phyloP scores from a whole-genome alignment of 2,888 invertebrate species.

The Sminthurides aquaticus region DNA sequence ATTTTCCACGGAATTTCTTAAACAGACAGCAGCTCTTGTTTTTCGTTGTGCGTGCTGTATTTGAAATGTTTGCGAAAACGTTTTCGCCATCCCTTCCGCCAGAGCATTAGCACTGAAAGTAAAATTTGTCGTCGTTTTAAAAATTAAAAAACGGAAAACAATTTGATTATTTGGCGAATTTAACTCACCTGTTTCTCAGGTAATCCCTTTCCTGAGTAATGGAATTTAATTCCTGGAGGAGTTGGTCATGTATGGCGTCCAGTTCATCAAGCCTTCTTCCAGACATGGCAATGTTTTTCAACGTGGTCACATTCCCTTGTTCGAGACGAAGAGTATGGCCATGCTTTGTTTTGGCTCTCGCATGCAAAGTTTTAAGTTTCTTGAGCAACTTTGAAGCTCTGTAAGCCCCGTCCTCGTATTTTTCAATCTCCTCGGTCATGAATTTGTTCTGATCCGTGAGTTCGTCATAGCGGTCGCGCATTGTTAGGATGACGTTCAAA shows the following conservation, averaged over 20 bases:
- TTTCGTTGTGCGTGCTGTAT: not conserved
- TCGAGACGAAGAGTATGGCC: slow-evolving; percentile 9
- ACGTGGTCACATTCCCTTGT: slow-evolving; percentile 8
- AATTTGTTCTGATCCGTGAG: slow-evolving; percentile 12
- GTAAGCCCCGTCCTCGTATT: slow-evolving; percentile 13
- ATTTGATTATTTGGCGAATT: not conserved
- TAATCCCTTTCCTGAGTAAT: slow-evolving; percentile 4
- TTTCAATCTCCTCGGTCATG: slow-evolving; percentile 12
- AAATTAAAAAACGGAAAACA: not conserved
- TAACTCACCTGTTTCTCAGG: slow-evolving; percentile 1
- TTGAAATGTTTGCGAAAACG: not conserved
- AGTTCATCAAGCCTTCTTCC: slow-evolving; percentile 1
- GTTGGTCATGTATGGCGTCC: not conserved
- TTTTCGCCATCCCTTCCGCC: not conserved
- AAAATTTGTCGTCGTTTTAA: not conserved
- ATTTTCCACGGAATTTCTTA: not conserved
- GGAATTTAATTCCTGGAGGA: slow-evolving; percentile 2
- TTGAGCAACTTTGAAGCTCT: slow-evolving; percentile 3
- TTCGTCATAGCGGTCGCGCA: slow-evolving; percentile 20
- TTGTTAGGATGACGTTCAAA: slow-evolving; percentile 33
- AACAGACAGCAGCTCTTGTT: not conserved
- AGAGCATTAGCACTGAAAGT: slow-evolving; percentile 1
- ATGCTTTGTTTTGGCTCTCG: slow-evolving; percentile 2
- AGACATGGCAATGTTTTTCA: slow-evolving; percentile 8
- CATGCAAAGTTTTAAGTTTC: slow-evolving; percentile 5